These are phyloP conservation scores for Cyprinus carpio DNA, from an alignment of 2,113 vertebrate species.

Conservation along the genomic window DNA sequence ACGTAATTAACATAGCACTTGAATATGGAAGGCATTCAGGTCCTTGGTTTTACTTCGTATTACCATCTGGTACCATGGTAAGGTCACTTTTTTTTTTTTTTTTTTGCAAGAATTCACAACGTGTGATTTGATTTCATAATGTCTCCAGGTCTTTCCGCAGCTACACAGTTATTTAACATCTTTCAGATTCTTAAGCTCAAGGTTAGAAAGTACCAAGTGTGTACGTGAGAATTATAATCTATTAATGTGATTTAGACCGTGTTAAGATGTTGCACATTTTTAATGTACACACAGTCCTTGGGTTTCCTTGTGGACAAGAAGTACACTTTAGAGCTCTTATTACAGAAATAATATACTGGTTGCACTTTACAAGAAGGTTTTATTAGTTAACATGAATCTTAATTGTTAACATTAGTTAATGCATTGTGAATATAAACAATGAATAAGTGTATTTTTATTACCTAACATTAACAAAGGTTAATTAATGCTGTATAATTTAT, in stretches of 20 bases:
- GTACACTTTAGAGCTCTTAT: no score
- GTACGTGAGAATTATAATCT: neutral
- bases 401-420: no score
- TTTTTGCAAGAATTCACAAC: neutral
- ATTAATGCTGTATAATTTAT: no score
- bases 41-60: neutral
- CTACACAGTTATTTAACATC: neutral
- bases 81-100: neutral
- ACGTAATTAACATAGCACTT: neutral
- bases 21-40: neutral
- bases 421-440: no score
- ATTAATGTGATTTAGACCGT: neutral
- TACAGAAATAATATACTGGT: no score
- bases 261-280: neutral
- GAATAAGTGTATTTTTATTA: no score
- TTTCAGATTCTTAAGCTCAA: neutral
- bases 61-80: neutral
- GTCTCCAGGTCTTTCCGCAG: neutral
- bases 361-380: no score
- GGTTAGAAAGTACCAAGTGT: neutral
- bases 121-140: neutral
- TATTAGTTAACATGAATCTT: no score
- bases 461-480: no score
- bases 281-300: neutral
- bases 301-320: neutral